Percentiles rank a stretch among this genome's conserved stretches.
Evolutionary conservation across 37 sponge, comb jelly and placozoan species (phyloP).

Genomic region (Beroe ovata): DNA sequence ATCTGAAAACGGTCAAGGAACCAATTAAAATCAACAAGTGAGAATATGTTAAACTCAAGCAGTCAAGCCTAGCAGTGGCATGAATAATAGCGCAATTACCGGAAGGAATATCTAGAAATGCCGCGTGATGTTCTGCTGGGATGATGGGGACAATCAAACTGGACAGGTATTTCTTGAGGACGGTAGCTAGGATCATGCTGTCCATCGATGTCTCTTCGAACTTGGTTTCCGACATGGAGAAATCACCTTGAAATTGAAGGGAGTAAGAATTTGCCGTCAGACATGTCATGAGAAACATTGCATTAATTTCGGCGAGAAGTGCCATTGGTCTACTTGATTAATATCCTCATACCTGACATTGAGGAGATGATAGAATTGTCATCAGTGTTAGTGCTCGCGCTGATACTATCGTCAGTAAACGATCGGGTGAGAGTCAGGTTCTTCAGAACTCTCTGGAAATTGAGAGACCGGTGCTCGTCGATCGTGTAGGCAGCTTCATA

Average conservation of each 20-base stretch:
- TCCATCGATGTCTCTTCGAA: slow-evolving; percentile 37
- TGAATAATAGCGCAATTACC: too few relatives aligned
- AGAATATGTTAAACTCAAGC: too few relatives aligned
- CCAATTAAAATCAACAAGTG: too few relatives aligned
- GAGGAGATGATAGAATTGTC: slow-evolving; percentile 43
- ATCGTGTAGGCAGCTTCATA: slow-evolving; percentile 59
- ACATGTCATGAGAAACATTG: too few relatives aligned
- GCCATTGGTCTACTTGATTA: too few relatives aligned
- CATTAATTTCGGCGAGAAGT: too few relatives aligned
- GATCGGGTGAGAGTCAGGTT: slow-evolving; percentile 46
- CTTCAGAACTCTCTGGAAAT: slow-evolving; percentile 19
- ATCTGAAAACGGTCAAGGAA: too few relatives aligned
- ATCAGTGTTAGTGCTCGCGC: slow-evolving; percentile 47
- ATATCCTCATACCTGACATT: slow-evolving; percentile 36
- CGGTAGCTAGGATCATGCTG: slow-evolving; percentile 38
- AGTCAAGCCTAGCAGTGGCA: too few relatives aligned
- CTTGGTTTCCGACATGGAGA: slow-evolving; percentile 19
- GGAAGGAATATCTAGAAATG: slow-evolving; percentile 7
- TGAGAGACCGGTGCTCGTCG: slow-evolving; percentile 52
- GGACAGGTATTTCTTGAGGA: slow-evolving; percentile 63
- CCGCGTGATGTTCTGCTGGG: slow-evolving; percentile 17
- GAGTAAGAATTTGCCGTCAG: neutral
- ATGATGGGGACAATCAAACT: slow-evolving; percentile 9
- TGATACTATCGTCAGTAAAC: slow-evolving; percentile 51
- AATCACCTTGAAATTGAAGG: slow-evolving; percentile 28